Percentiles rank a stretch among this genome's conserved stretches.
Conservation (phyloP, 2,888 invertebrate genomes). For the Eugnorisma glareosa region DNA sequence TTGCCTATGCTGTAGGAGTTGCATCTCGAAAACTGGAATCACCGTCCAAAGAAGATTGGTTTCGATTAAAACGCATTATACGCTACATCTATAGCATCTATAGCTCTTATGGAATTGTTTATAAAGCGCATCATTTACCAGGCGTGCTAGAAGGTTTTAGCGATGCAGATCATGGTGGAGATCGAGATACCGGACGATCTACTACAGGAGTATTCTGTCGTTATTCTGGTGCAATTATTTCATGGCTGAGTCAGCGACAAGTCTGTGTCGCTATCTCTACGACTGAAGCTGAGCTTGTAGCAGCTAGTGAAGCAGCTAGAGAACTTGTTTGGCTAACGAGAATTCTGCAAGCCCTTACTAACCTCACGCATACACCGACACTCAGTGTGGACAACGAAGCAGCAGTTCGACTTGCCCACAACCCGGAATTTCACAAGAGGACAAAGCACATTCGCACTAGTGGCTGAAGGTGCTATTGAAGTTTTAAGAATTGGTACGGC, state of each 20-base stretch:
- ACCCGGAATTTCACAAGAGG: constrained; percentile 1
- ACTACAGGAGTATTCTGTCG: too few species aligned
- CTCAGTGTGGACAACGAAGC: background rate
- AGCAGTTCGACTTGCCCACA: background rate
- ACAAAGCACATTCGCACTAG: constrained; percentile 1
- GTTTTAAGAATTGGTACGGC: background rate
- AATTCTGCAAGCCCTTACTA: background rate
- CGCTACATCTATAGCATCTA: too few species aligned
- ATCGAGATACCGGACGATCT: too few species aligned
- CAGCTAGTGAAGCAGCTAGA: constrained; percentile 2
- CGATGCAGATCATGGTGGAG: background rate
- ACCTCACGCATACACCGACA: background rate
- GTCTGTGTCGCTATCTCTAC: background rate
- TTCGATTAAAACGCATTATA: too few species aligned
- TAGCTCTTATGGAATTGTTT: background rate
- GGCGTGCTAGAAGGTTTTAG: background rate
- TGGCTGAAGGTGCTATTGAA: background rate
- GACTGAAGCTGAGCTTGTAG: constrained; percentile 1
- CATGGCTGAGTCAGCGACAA: too few species aligned
- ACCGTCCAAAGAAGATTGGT: too few species aligned
- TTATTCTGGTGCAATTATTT: too few species aligned
- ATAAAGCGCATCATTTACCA: background rate
- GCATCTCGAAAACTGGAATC: too few species aligned
- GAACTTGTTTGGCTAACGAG: background rate
- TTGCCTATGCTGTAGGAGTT: too few species aligned